Conservation (phyloP, 1,140 invertebrate genomes). For the Achatina immaculata region DNA sequence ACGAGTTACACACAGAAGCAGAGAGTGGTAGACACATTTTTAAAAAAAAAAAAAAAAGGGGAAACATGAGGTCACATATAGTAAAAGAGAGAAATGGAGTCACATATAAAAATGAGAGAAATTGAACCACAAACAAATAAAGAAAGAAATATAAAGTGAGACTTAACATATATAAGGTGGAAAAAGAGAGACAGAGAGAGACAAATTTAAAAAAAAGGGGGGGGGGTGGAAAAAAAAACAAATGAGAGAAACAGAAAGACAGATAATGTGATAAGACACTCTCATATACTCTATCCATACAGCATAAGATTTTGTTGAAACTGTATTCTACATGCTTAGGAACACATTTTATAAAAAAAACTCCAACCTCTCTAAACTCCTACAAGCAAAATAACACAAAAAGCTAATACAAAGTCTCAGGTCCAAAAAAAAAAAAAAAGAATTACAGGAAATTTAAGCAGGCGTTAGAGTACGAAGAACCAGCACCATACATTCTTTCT, state of each 20-base stretch:
- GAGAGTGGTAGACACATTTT: neutral
- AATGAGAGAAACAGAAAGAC: neutral
- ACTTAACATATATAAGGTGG: neutral
- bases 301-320: no score
- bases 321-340: no score
- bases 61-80: neutral
- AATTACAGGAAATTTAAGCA: no score
- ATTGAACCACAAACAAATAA: neutral
- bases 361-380: no score
- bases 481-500: no score
- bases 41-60: neutral
- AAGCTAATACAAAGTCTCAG: no score
- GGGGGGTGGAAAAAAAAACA: neutral
- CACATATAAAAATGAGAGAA: slow-evolving; percentile 1
- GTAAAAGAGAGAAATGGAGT: neutral
- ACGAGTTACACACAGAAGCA: neutral
- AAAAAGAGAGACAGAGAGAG: neutral
- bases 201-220: slow-evolving; percentile 23
- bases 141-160: neutral
- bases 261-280: neutral
- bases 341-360: no score
- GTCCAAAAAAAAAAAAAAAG: no score
- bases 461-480: no score
- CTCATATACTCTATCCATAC: no score
- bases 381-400: no score